phyloP scores from a whole-genome alignment of 2,797 vertebrate genomes.

The Danio choprae region DNA sequence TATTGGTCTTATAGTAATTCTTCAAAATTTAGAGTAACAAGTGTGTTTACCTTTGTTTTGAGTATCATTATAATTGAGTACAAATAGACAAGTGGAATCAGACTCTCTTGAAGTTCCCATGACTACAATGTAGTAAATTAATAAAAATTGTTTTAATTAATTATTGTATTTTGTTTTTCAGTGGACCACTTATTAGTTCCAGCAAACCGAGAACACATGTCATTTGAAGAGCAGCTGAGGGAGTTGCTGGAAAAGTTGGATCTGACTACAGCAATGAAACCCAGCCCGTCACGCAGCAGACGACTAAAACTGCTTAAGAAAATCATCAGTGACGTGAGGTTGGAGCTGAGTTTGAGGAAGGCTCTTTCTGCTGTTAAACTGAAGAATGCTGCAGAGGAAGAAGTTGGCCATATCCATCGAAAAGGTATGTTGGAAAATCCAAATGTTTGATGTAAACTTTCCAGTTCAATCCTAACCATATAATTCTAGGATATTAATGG shows the following conservation, averaged over 20 bases:
- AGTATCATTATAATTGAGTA: no score
- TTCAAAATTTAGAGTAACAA: background rate
- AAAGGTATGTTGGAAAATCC: constrained; percentile 81
- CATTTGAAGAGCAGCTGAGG: constrained; percentile 90
- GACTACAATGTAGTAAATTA: background rate
- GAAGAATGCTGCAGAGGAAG: constrained; percentile 74
- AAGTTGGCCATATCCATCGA: constrained; percentile 83
- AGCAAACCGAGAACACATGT: constrained; percentile 85
- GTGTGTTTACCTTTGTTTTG: background rate
- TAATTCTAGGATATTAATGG: no score
- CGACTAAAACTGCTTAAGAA: constrained; percentile 94
- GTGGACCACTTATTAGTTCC: constrained; percentile 92
- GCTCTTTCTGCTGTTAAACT: constrained; percentile 74
- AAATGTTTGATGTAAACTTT: background rate
- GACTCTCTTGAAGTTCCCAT: background rate
- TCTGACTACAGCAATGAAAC: constrained; percentile 93
- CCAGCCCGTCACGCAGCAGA: constrained; percentile 94
- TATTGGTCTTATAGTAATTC: background rate
- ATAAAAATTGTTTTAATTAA: background rate
- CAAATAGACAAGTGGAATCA: background rate
- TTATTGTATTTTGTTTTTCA: constrained; percentile 59
- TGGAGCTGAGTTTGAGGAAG: constrained; percentile 86
- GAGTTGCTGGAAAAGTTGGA: constrained; percentile 95
- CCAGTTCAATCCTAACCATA: no score
- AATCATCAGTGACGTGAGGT: constrained; percentile 89